Evolutionary conservation across 2,797 vertebrate species (phyloP).

Genomic region (Cetoscarus ocellatus): DNA sequence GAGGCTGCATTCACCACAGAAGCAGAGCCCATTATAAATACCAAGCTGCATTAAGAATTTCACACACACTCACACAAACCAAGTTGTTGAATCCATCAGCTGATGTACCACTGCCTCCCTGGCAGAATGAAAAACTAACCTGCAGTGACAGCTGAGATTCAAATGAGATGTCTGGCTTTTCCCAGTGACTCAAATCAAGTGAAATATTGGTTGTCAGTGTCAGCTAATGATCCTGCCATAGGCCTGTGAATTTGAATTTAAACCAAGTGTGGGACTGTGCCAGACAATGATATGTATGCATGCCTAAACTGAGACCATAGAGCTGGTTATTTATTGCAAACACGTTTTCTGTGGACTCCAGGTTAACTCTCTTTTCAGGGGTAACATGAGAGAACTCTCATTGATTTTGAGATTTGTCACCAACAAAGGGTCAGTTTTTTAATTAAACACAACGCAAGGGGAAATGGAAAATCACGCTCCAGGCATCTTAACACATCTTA

Average conservation of each 20-base stretch:
- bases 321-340: slow-evolving; percentile 7
- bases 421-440: not conserved
- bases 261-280: not conserved
- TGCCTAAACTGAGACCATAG: not conserved
- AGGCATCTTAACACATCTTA: no score
- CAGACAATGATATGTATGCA: slow-evolving; percentile 29
- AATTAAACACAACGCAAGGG: not conserved
- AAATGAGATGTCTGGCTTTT: slow-evolving; percentile 50
- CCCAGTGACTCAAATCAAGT: slow-evolving; percentile 33
- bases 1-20: not conserved
- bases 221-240: slow-evolving; percentile 30
- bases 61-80: slow-evolving; percentile 11
- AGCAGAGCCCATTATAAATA: slow-evolving; percentile 11
- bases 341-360: not conserved
- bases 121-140: not conserved
- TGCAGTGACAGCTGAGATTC: slow-evolving; percentile 30
- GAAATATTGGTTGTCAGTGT: slow-evolving; percentile 36
- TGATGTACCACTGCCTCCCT: slow-evolving; percentile 23
- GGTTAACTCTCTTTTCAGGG: not conserved
- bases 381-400: not conserved
- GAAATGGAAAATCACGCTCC: no score
- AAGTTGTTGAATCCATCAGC: not conserved
- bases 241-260: slow-evolving; percentile 9
- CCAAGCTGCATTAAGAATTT: slow-evolving; percentile 14
- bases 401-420: not conserved